These are phyloP conservation scores for Pseudorectes ferrugineus DNA, from an alignment of 2,113 vertebrate genomes.

Conservation along the genomic window DNA sequence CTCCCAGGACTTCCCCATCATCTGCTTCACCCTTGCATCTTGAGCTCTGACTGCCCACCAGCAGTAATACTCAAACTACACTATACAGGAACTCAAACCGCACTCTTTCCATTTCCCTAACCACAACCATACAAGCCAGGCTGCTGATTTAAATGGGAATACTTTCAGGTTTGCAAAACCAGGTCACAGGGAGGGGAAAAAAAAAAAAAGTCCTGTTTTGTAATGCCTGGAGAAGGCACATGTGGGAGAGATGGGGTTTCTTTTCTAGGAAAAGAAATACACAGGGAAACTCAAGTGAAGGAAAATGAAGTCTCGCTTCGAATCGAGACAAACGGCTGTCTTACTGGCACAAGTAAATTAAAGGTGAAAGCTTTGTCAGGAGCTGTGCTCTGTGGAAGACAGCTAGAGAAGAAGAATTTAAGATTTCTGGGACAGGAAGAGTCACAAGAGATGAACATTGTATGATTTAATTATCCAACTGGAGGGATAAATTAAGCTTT, in stretches of 20 bases:
- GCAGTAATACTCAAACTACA: background rate
- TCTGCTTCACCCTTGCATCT: background rate
- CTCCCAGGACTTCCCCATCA: background rate
- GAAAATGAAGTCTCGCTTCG: background rate
- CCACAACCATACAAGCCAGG: background rate
- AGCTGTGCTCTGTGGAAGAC: constrained; percentile 4
- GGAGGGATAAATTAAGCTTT: constrained; percentile 26
- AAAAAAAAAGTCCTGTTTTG: background rate
- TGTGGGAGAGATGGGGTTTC: background rate
- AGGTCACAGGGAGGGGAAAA: background rate
- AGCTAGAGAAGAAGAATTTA: background rate
- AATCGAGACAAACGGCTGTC: background rate
- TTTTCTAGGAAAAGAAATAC: background rate
- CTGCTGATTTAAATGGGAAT: background rate
- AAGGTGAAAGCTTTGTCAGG: constrained; percentile 41
- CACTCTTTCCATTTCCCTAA: background rate
- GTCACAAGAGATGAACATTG: background rate
- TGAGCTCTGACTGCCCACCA: background rate
- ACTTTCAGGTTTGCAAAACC: constrained; percentile 10
- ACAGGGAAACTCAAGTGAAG: background rate
- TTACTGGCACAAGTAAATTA: background rate
- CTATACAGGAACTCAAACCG: background rate
- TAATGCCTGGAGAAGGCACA: background rate
- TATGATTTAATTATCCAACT: constrained; percentile 36
- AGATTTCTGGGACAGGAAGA: constrained; percentile 25